Base-by-base conservation (phyloP, 2,888 invertebrate species). In the Terebella lapidaria region DNA sequence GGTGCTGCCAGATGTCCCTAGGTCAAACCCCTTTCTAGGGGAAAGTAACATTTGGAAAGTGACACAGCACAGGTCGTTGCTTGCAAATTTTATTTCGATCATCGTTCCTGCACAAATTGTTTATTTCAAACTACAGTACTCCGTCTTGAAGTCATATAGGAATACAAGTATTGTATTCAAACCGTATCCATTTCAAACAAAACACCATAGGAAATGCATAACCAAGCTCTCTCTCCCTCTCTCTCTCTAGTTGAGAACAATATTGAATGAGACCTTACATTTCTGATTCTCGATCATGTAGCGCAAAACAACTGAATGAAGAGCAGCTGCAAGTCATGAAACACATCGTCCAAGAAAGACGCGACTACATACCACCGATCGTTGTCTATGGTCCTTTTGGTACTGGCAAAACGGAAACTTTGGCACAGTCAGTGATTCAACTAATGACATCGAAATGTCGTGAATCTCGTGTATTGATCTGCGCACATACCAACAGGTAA, bases 381-480 rank as follows among this genome's bases (percentile, higher is more conserved):
- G 70, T 78, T 49, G 69, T 78, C 64, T 77, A 74, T 61, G 78
- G 78, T 10, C 75, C 78, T 0, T 78, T 77, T 69, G 78, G 78
- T 22, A 77, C 78, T 3, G 78, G 78, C 15, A 78, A 78, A 63
- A 77, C 77, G 10, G 77, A 77, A 62, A 76, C 77, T 2, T 61
- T 78, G 26, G 77, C 76, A 1, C 75, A 77, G 66, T 72, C 76
- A 3, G 69, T 74, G 30, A 74, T 77, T 26, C 10, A 75, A 76
- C 28, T 53, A 28, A 5, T 28, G 26, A 28, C 4, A 10, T 10
- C 25, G 29, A 28, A 25, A 5, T 5, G 5, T 5, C 22, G 18
- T n/a, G 29, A 68, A 3, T 54, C 67, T 1, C 67, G 68, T 28
- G 72, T 77, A 35, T 68, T 77, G 3, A 75, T 77, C 35, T 75